These are phyloP conservation scores for Neuroscelio doddi DNA, from an alignment of 2,888 invertebrate genomes.

Conservation along the genomic window DNA sequence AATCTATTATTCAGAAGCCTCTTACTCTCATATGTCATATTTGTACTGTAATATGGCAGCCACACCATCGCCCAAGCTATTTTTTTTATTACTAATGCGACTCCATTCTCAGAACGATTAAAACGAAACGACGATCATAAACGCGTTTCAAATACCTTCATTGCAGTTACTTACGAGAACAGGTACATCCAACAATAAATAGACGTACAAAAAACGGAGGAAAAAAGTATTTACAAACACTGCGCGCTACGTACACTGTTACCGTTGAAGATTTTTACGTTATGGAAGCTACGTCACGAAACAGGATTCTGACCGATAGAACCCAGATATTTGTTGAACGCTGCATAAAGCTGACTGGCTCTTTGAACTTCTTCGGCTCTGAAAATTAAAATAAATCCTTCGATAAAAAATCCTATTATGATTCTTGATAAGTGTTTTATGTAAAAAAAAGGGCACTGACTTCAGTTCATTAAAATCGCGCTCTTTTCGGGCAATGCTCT, in stretches of 20 bases:
- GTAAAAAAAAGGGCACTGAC: conserved; percentile 46
- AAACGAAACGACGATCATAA: conserved; percentile 5
- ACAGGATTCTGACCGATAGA: conserved; percentile 53
- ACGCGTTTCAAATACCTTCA: conserved; percentile 5
- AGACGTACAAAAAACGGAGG: conserved; percentile 5
- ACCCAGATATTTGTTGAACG: conserved; percentile 64
- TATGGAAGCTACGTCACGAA: conserved; percentile 19
- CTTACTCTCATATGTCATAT: neutral
- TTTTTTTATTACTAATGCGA: neutral
- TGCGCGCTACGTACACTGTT: too few species aligned
- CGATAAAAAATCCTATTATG: too few species aligned
- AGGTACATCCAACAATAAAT: conserved; percentile 17
- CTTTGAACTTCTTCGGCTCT: conserved; percentile 66
- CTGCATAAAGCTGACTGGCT: conserved; percentile 63
- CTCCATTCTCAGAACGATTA: conserved; percentile 3
- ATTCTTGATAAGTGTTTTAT: neutral
- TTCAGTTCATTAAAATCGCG: conserved; percentile 59
- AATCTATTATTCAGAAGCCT: too few species aligned
- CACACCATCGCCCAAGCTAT: neutral
- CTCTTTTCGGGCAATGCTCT: conserved; percentile 55
- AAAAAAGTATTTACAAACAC: conserved; percentile 39
- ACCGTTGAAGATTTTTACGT: neutral
- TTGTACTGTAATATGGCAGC: neutral
- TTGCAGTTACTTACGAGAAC: conserved; percentile 9
- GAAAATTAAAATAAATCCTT: conserved; percentile 39